These are phyloP conservation scores for Dysidea cf. avara DNA, from an alignment of 37 sponge, comb jelly and placozoan genomes.

Conservation along the genomic window DNA sequence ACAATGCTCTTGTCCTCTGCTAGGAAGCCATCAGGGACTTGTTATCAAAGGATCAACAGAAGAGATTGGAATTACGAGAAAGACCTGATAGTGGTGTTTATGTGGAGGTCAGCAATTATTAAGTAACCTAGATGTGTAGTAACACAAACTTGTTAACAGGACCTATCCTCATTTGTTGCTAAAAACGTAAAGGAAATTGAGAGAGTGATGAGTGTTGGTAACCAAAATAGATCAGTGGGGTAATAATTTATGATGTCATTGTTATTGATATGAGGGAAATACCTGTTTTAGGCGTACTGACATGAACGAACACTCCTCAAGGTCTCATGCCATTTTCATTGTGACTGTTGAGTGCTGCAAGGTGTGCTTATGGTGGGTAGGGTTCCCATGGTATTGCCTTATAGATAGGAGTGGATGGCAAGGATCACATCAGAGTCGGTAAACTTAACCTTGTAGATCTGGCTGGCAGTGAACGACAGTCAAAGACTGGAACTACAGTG, in stretches of 20 bases:
- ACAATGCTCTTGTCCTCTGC: too few species aligned
- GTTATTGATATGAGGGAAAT: neutral
- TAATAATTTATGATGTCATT: constrained; percentile 24
- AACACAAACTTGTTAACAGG: constrained; percentile 31
- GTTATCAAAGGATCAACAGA: constrained; percentile 91
- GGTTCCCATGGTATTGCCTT: neutral
- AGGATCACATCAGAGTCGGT: constrained; percentile 92
- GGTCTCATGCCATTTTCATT: constrained; percentile 98
- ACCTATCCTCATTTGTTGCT: constrained; percentile 93
- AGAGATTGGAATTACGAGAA: constrained; percentile 87
- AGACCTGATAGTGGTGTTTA: constrained; percentile 93
- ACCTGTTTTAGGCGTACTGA: constrained; percentile 60
- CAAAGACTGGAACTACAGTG: constrained; percentile 87
- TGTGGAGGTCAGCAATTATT: constrained; percentile 62
- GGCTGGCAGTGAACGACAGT: constrained; percentile 96
- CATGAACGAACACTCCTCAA: constrained; percentile 99
- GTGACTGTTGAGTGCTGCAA: constrained; percentile 94
- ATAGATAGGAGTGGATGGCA: constrained; percentile 76
- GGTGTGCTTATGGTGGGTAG: constrained; percentile 24
- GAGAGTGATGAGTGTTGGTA: constrained; percentile 96
- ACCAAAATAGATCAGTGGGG: constrained; percentile 93
- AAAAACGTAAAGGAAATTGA: constrained; percentile 98
- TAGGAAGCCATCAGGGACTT: constrained; percentile 96
- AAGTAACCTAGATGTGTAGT: neutral
- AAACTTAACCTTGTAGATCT: constrained; percentile 98